phyloP scores from a whole-genome alignment of 2,888 invertebrate species.

The Endomychus coccineus region DNA sequence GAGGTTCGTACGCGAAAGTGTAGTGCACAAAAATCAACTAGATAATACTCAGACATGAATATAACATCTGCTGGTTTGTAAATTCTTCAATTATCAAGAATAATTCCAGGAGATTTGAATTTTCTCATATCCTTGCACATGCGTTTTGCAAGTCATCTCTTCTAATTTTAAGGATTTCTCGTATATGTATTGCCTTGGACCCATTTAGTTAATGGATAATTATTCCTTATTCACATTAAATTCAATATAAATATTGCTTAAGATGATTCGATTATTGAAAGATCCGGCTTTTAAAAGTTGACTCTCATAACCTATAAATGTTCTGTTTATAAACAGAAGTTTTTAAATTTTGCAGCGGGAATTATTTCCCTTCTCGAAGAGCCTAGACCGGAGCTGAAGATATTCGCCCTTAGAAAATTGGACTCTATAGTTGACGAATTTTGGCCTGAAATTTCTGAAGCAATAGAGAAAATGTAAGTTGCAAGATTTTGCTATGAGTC shows the following conservation, averaged over 20 bases:
- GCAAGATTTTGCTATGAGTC: slow-evolving; percentile 3
- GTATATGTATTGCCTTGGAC: background rate
- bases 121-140: no score
- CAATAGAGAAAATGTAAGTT: slow-evolving; percentile 86
- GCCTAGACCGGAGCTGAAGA: slow-evolving; percentile 85
- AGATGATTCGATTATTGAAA: no score
- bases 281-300: no score
- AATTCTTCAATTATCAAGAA: background rate
- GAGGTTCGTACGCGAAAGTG: no score
- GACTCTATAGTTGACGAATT: slow-evolving; percentile 94
- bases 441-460: slow-evolving; percentile 98
- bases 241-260: no score
- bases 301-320: no score
- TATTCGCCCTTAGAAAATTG: slow-evolving; percentile 87
- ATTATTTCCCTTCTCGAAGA: slow-evolving; percentile 94
- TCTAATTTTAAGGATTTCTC: slow-evolving; percentile 11
- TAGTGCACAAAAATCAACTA: no score
- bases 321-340: no score
- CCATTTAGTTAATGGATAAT: no score
- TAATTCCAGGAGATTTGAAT: no score
- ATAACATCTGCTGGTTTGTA: slow-evolving; percentile 48
- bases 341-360: slow-evolving; percentile 60
- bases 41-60: slow-evolving; percentile 41
- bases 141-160: slow-evolving; percentile 35
- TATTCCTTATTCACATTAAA: no score